Percentiles rank a stretch among this genome's conserved stretches.
Conservation (phyloP, 2,797 vertebrate species). For the Cyclopterus lumpus region DNA sequence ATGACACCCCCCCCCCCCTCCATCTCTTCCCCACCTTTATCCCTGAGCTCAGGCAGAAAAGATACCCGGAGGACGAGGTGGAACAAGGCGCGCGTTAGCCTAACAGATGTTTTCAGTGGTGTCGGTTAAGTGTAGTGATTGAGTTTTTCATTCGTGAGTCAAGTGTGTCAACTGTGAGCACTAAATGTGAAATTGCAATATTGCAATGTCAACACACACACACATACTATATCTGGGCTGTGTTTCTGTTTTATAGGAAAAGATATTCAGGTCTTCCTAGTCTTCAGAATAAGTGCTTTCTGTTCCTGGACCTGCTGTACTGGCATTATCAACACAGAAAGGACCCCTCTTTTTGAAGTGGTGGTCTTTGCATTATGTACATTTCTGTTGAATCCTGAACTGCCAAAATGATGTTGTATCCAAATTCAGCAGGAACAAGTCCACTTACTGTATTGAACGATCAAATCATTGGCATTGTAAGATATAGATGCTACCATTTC, state of each 20-base stretch:
- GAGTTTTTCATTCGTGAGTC: slow-evolving; percentile 88
- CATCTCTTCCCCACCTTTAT: slow-evolving; percentile 9
- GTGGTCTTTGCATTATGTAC: slow-evolving; percentile 77
- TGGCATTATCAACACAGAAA: slow-evolving; percentile 89
- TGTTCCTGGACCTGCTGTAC: slow-evolving; percentile 96
- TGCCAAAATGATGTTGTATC: slow-evolving; percentile 84
- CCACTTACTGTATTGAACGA: slow-evolving; percentile 73
- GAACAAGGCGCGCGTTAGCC: slow-evolving; percentile 69
- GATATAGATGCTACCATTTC: slow-evolving; percentile 61
- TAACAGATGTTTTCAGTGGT: slow-evolving; percentile 78
- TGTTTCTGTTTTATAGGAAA: slow-evolving; percentile 89
- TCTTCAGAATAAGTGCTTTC: slow-evolving; percentile 99
- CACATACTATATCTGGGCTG: slow-evolving; percentile 82
- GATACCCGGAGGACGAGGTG: slow-evolving; percentile 45
- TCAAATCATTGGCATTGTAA: slow-evolving; percentile 70
- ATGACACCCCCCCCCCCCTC: not conserved
- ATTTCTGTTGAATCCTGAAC: slow-evolving; percentile 82
- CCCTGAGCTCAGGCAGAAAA: slow-evolving; percentile 63
- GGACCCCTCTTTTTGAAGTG: slow-evolving; percentile 89
- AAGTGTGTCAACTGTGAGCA: slow-evolving; percentile 93
- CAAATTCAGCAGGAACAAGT: slow-evolving; percentile 80
- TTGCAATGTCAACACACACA: slow-evolving; percentile 86
- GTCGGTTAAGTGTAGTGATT: slow-evolving; percentile 93
- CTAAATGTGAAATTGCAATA: slow-evolving; percentile 94
- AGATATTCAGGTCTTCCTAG: slow-evolving; percentile 99